phyloP scores from a whole-genome alignment of 64 coral and sea anemone species.

The Hydrozoanthus tunicans region DNA sequence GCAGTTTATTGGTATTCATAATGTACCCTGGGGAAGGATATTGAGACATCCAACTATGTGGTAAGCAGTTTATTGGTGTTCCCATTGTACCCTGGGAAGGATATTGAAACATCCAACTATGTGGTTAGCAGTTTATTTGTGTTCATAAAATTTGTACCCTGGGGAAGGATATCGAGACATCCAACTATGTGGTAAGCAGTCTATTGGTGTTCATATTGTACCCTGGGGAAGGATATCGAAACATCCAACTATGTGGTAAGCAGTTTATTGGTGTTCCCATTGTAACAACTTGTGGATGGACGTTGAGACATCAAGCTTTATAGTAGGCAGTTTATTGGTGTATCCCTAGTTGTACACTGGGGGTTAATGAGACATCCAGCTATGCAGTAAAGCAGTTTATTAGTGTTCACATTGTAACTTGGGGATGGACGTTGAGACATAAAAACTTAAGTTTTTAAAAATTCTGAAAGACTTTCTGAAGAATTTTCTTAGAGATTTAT shows the following conservation, averaged over 20 bases:
- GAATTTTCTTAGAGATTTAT: background rate
- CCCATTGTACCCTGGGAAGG: background rate
- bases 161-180: conserved; percentile 34
- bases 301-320: no score
- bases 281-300: conserved; percentile 60
- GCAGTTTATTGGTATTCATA: background rate
- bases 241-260: conserved; percentile 65
- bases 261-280: conserved; percentile 8
- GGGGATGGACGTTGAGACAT: conserved; percentile 50
- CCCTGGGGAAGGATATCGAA: conserved; percentile 63
- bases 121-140: background rate
- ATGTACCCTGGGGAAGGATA: conserved; percentile 65
- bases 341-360: conserved; percentile 48
- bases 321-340: background rate
- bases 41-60: conserved; percentile 64
- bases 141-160: conserved; percentile 44
- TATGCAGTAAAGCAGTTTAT: conserved; percentile 46
- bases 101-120: no score
- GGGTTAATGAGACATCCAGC: conserved; percentile 59
- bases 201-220: background rate
- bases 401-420: background rate
- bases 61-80: conserved; percentile 29
- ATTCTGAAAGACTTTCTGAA: background rate
- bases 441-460: no score
- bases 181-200: background rate